Evolutionary conservation across 2,113 vertebrate genomes (phyloP).

Genomic region (Nesospiza acunhae): DNA sequence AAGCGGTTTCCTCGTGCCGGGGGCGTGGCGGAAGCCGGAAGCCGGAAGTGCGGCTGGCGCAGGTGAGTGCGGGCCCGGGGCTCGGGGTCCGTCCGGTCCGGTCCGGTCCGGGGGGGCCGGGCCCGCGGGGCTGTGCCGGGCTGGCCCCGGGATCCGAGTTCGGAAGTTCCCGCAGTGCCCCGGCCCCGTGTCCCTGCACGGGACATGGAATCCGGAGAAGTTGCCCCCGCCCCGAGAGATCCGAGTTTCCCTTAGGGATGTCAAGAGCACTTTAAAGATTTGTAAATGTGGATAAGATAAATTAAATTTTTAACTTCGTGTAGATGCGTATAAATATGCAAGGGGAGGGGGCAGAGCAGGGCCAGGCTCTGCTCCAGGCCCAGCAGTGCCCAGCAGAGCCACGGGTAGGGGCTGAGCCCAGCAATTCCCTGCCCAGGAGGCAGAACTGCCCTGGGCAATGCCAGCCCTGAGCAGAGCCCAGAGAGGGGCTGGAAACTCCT

Average conservation of each 20-base stretch:
- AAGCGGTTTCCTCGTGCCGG: rapidly evolving
- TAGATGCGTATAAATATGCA: rapidly evolving
- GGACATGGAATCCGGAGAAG: rapidly evolving
- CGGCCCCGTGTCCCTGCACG: rapidly evolving
- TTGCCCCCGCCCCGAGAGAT: rapidly evolving
- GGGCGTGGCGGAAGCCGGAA: not conserved
- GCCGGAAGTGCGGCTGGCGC: not conserved
- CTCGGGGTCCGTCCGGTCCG: not conserved
- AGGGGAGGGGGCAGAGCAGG: not conserved
- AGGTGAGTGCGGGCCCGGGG: not conserved
- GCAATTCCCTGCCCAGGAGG: not conserved
- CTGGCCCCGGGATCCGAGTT: rapidly evolving
- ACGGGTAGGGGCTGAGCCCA: not conserved
- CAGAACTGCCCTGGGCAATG: not conserved
- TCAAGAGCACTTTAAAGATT: rapidly evolving
- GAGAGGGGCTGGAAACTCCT: not conserved
- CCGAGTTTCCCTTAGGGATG: not conserved
- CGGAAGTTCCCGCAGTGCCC: rapidly evolving
- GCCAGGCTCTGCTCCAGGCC: not conserved
- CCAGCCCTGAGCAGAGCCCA: not conserved
- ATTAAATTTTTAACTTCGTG: rapidly evolving
- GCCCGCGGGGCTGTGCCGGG: not conserved
- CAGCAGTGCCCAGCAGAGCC: not conserved
- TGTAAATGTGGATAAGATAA: rapidly evolving
- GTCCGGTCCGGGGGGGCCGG: not conserved